Evolutionary conservation across 2,888 invertebrate genomes (phyloP).

Genomic region (Galeruca laticollis): DNA sequence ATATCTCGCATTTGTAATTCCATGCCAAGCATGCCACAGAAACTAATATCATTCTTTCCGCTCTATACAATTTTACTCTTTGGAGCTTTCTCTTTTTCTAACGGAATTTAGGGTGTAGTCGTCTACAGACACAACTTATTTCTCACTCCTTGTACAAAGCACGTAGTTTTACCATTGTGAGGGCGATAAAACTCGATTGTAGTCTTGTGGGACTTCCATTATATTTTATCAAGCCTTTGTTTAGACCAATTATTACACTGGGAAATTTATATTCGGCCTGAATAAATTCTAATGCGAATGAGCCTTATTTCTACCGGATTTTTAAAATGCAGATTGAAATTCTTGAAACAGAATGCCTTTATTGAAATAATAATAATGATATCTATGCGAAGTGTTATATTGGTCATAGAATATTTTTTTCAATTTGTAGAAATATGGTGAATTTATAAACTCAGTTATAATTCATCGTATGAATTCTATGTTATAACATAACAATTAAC

Average conservation of each 20-base stretch:
- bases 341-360: conserved; percentile 27
- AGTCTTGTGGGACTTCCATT: conserved; percentile 49
- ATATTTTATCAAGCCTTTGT: conserved; percentile 53
- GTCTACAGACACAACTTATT: conserved; percentile 23
- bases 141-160: conserved; percentile 34
- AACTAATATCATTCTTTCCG: conserved; percentile 12
- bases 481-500: too few relatives aligned
- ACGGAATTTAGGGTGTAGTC: conserved; percentile 21
- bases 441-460: too few relatives aligned
- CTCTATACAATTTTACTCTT: conserved; percentile 7
- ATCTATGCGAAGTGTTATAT: not conserved
- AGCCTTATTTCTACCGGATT: conserved; percentile 30
- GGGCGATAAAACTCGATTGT: conserved; percentile 56
- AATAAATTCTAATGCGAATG: conserved; percentile 40
- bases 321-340: conserved; percentile 34
- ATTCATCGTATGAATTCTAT: too few relatives aligned
- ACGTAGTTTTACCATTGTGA: conserved; percentile 52
- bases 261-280: conserved; percentile 44
- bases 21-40: not conserved
- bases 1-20: not conserved
- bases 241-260: conserved; percentile 49
- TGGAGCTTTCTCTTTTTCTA: not conserved
- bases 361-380: conserved; percentile 17
- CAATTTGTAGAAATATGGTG: too few relatives aligned
- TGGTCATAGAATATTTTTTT: too few relatives aligned